Evolutionary conservation across 30 jellyfish, hydroid and myxozoan genomes (phyloP), one percentile per base, ranked within the genome.

Genomic region (Mastigias papua): DNA sequence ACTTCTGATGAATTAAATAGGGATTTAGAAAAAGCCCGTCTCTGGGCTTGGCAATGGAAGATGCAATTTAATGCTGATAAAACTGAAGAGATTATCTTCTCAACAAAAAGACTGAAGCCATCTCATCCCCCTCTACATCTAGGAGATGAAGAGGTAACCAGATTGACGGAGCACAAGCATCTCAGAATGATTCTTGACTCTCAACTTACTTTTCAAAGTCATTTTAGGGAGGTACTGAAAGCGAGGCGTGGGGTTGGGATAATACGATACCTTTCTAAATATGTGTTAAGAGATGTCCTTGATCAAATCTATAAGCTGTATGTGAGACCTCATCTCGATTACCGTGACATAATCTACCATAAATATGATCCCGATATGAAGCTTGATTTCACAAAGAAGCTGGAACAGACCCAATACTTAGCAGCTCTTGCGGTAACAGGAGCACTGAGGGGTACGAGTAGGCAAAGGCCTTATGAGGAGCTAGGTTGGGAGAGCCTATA

Each of bases 401-500:
- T 46, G 8, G 60, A 46, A 46, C 60, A 46, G 16, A 46, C 60
- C 13, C 60, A 46, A 16, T 46, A 46, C 60, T 46, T 16, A 21
- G 16, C 67, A 4, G 67, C 16, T 4, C 49, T 79, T 1, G 90
- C 80, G n/a, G 90, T 79, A 48, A 25, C 90, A 5, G 81, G 90
- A 9, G 90, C 69, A 3, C 61, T 80, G 90, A 79, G 69, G 27
- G 81, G 88, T 11, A 65, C 84, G 2, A 61, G 46, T 48, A 80
- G 91, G 34, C 60, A 65, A 65, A 64, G 34, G 72, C 84, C 63
- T 27, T 80, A 51, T 29, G 34, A 80, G 5, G 91, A 80, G 63
- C 83, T 80, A 30, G 91, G 81, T 16, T 22, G 70, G 91, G 91
- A 80, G 46, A 80, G 57, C 51, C 67, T 78, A 8, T 76, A 76